Conservation (phyloP, 2,888 invertebrate species). For the Hirtodrosophila histrioides region DNA sequence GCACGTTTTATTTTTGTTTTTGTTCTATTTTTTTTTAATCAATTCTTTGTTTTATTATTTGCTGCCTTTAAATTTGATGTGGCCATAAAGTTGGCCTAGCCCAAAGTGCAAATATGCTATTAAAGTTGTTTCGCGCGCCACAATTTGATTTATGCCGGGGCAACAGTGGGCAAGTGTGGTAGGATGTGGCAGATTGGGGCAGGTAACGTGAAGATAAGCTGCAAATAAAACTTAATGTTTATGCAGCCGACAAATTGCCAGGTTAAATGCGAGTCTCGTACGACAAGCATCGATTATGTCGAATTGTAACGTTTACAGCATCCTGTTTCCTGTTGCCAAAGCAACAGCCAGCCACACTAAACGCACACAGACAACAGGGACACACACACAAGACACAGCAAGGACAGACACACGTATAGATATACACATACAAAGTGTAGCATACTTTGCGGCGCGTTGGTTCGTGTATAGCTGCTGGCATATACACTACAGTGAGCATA, state of each 20-base stretch:
- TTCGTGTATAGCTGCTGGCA: conserved; percentile 61
- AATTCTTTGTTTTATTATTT: conserved; percentile 17
- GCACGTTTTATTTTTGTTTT: conserved; percentile 33
- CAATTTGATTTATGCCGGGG: conserved; percentile 56
- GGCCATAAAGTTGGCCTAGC: conserved; percentile 41
- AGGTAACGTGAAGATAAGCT: conserved; percentile 52
- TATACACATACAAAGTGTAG: conserved; percentile 39
- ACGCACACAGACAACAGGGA: conserved; percentile 3
- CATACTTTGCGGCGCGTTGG: conserved; percentile 72
- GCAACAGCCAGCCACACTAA: conserved; percentile 47
- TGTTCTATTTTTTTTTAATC: conserved; percentile 25
- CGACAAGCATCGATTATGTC: conserved; percentile 79
- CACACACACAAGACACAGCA: conserved; percentile 7
- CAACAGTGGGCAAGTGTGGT: neutral
- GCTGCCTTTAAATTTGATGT: conserved; percentile 23
- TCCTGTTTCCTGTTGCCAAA: conserved; percentile 72
- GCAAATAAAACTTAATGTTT: conserved; percentile 73
- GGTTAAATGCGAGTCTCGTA: conserved; percentile 77
- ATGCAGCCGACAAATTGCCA: conserved; percentile 74
- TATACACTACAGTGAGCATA: conserved; percentile 48
- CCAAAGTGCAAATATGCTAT: conserved; percentile 26
- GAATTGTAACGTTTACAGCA: conserved; percentile 74
- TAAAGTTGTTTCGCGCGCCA: conserved; percentile 30
- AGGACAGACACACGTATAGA: conserved; percentile 3
- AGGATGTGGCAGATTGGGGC: neutral